Percentiles rank a stretch among this genome's conserved stretches.
phyloP scores from a whole-genome alignment of 2,113 vertebrate species.

The Tragelaphus imberbis region DNA sequence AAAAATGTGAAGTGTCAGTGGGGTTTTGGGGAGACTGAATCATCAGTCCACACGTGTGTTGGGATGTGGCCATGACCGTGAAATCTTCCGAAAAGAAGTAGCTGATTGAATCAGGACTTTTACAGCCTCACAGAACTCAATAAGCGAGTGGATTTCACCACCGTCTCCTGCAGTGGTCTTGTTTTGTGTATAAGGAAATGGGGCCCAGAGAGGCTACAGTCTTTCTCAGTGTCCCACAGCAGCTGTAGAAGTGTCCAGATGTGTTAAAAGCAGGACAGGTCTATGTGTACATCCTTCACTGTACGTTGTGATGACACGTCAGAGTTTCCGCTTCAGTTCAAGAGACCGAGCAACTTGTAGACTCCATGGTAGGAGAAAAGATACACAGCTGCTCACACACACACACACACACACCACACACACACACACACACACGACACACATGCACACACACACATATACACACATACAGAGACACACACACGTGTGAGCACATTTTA shows the following conservation, averaged over 20 bases:
- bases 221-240: not conserved
- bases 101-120: not conserved
- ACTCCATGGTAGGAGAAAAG: not conserved
- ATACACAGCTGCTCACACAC: not conserved
- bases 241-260: not conserved
- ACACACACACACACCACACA: not conserved
- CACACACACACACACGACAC: not conserved
- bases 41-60: not conserved
- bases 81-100: not conserved
- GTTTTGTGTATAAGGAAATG: too few species aligned
- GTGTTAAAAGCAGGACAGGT: not conserved
- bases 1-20: not conserved
- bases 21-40: not conserved
- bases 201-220: not conserved
- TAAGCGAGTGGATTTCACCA: not conserved
- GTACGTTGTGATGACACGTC: accelerated
- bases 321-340: not conserved
- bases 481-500: not conserved
- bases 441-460: accelerated
- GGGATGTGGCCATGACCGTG: not conserved
- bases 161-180: not conserved
- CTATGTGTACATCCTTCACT: not conserved
- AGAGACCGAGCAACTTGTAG: not conserved
- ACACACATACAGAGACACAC: not conserved
- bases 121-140: too few species aligned